Evolutionary conservation across 2,888 invertebrate genomes (phyloP).

Genomic region (Clostera curtula): DNA sequence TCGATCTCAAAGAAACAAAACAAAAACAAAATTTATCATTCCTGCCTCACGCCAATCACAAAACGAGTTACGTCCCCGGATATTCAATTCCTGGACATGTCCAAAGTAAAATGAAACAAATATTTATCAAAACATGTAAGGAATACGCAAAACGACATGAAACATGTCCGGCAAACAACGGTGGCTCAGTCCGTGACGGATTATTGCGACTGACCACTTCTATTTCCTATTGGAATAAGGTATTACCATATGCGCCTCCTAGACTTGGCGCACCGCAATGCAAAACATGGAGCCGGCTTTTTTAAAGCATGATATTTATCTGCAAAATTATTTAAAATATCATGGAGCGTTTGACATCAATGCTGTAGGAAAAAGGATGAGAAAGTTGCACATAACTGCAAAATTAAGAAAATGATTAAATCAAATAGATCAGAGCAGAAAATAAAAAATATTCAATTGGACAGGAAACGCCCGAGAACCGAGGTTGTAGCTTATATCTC

Average conservation of each 20-base stretch:
- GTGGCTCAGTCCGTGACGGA: slow-evolving; percentile 58
- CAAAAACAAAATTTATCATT: slow-evolving; percentile 28
- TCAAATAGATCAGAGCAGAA: too few species aligned
- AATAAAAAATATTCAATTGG: too few species aligned
- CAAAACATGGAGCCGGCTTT: slow-evolving; percentile 32
- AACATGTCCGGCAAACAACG: slow-evolving; percentile 60
- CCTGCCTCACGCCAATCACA: slow-evolving; percentile 55
- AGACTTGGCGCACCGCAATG: slow-evolving; percentile 30
- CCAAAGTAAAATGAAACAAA: slow-evolving; percentile 65
- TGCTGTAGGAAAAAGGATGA: too few species aligned
- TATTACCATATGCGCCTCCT: slow-evolving; percentile 73
- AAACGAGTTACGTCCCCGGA: slow-evolving; percentile 51
- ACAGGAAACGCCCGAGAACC: too few species aligned
- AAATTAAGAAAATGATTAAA: too few species aligned
- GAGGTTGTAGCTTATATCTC: too few species aligned
- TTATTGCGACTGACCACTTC: slow-evolving; percentile 73
- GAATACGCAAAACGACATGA: slow-evolving; percentile 72
- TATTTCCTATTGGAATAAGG: slow-evolving; percentile 74
- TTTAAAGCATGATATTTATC: too few species aligned
- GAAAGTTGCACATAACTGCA: too few species aligned
- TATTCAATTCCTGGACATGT: slow-evolving; percentile 70
- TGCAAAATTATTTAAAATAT: too few species aligned
- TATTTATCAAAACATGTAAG: slow-evolving; percentile 74
- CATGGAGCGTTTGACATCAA: too few species aligned
- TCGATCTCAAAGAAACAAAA: slow-evolving; percentile 22